Evolutionary conservation across 2,888 invertebrate species (phyloP).

Genomic region (Leistus spinibarbis): DNA sequence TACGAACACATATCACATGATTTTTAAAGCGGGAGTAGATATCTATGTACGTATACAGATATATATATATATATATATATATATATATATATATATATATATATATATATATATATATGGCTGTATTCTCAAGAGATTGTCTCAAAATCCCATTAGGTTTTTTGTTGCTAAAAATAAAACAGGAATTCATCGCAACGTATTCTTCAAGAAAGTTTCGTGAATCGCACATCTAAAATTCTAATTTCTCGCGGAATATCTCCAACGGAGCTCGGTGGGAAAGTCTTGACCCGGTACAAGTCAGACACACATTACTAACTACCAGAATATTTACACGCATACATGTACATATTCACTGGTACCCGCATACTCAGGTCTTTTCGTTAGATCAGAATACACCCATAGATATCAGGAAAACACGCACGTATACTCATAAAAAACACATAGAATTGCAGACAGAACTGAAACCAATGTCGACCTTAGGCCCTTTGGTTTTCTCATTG

Average conservation of each 20-base stretch:
- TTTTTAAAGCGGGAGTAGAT: not conserved
- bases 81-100: no score
- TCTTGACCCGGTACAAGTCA: constrained; percentile 32
- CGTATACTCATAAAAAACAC: no score
- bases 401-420: no score
- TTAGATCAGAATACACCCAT: no score
- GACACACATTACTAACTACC: not conserved
- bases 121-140: constrained; percentile 9
- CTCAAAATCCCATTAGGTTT: constrained; percentile 36
- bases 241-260: constrained; percentile 21
- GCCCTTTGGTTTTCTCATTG: not conserved
- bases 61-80: no score
- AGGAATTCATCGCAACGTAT: constrained; percentile 27
- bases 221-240: constrained; percentile 37
- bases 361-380: no score
- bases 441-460: no score
- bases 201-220: constrained; percentile 22
- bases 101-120: no score
- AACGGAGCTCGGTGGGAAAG: constrained; percentile 27
- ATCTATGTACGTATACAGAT: no score
- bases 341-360: no score
- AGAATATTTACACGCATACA: not conserved
- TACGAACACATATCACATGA: not conserved
- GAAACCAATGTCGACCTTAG: not conserved
- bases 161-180: constrained; percentile 7